These are phyloP conservation scores for Pterostichus madidus DNA, from an alignment of 2,888 invertebrate species.

Conservation along the genomic window DNA sequence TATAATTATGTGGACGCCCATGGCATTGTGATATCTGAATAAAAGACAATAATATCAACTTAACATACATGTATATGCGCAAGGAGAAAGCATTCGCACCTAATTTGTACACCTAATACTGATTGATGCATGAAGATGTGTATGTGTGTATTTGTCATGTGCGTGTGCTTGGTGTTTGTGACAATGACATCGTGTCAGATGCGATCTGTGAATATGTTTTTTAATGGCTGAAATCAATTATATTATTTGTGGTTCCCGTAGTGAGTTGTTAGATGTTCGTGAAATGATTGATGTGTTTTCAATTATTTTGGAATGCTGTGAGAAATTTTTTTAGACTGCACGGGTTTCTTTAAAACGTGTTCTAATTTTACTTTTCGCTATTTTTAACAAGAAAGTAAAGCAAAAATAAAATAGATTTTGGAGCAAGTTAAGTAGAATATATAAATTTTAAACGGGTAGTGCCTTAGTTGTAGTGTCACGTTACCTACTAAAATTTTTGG, in stretches of 20 bases:
- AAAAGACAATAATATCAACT: neutral
- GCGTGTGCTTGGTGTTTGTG: conserved; percentile 7
- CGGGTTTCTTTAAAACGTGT: conserved; percentile 10
- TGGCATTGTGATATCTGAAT: neutral
- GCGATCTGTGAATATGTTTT: conserved; percentile 34
- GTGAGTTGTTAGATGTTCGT: neutral
- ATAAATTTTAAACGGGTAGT: too few species aligned
- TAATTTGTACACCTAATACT: conserved; percentile 28
- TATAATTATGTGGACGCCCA: neutral
- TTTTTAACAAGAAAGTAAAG: too few species aligned
- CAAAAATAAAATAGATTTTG: too few species aligned
- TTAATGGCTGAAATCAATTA: conserved; percentile 36
- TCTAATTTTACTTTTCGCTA: neutral
- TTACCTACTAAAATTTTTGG: too few species aligned
- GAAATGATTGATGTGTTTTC: conserved; percentile 43
- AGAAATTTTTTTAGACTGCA: neutral
- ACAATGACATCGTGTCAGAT: conserved; percentile 38
- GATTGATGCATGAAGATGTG: conserved; percentile 3
- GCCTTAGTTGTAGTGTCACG: too few species aligned
- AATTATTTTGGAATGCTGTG: conserved; percentile 12
- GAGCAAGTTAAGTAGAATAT: too few species aligned
- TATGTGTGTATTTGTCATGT: neutral
- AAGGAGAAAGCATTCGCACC: conserved; percentile 40
- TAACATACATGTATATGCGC: neutral
- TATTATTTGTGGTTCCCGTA: conserved; percentile 29